Conservation (phyloP, 35 echinoderm and acorn worm genomes). For the Patiria miniata region DNA sequence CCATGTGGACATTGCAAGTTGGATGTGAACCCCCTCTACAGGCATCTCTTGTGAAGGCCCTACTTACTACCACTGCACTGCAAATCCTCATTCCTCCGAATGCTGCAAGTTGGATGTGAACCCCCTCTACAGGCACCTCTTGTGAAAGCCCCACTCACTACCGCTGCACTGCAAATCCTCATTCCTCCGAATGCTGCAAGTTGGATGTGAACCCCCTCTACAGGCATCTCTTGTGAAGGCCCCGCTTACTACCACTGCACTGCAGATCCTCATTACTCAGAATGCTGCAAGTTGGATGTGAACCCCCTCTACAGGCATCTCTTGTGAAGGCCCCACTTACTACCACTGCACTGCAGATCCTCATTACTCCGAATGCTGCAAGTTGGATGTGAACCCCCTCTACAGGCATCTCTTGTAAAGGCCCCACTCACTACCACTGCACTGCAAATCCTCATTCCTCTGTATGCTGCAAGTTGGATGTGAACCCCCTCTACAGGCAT, state of each 20-base stretch:
- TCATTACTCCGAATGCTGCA: too few species aligned
- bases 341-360: not conserved
- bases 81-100: too few species aligned
- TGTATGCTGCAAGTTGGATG: not conserved
- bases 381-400: not conserved
- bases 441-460: too few species aligned
- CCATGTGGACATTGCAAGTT: constrained; percentile 78
- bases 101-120: constrained; percentile 88
- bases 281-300: constrained; percentile 83
- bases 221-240: constrained; percentile 61
- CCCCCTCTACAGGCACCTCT: constrained; percentile 75
- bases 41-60: constrained; percentile 60
- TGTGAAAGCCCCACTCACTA: constrained; percentile 31
- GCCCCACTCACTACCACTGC: too few species aligned
- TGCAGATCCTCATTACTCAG: too few species aligned
- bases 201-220: constrained; percentile 88
- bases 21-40: constrained; percentile 83
- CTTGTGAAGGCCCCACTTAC: constrained; percentile 31
- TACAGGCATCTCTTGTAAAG: not conserved
- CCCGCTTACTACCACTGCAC: not conserved
- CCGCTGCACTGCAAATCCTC: not conserved
- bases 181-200: too few species aligned
- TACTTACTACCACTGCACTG: not conserved
- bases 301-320: constrained; percentile 86
- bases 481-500: not conserved